A percentile compares a stretch with the other conserved stretches of the same genome.
phyloP scores from a whole-genome alignment of 2,888 invertebrate genomes.

The Meiosimyza decipiens region DNA sequence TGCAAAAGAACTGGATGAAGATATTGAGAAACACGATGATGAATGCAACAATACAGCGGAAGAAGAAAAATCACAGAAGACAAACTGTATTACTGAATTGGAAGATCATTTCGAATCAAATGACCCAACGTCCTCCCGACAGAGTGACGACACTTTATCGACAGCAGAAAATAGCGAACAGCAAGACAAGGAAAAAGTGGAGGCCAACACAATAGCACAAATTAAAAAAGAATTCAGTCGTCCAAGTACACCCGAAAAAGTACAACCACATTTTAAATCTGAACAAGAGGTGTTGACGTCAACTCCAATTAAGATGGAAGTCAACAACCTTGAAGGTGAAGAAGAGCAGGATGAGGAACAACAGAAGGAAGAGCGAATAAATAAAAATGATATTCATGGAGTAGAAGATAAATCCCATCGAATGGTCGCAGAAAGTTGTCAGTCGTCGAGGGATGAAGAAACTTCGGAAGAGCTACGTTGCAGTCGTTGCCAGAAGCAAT shows the following conservation, averaged over 20 bases:
- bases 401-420: not conserved
- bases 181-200: slow-evolving; percentile 4
- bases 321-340: not conserved
- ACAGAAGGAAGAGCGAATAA: slow-evolving; percentile 1
- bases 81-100: slow-evolving; percentile 61
- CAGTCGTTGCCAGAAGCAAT: slow-evolving; percentile 71
- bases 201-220: slow-evolving; percentile 4
- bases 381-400: slow-evolving; percentile 18
- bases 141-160: slow-evolving; percentile 61
- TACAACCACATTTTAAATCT: slow-evolving; percentile 41
- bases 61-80: slow-evolving; percentile 59
- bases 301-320: too few species aligned
- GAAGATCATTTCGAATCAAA: slow-evolving; percentile 54
- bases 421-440: not conserved
- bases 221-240: slow-evolving; percentile 50
- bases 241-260: slow-evolving; percentile 58
- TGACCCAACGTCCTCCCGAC: slow-evolving; percentile 73
- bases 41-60: not conserved
- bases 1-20: slow-evolving; percentile 68
- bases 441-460: slow-evolving; percentile 20
- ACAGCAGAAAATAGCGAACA: not conserved
- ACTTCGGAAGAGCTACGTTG: slow-evolving; percentile 67
- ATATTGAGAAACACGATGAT: slow-evolving; percentile 67
- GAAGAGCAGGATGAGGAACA: not conserved
- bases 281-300: slow-evolving; percentile 43